A percentile compares a stretch with the other conserved stretches of the same genome.
phyloP scores from a whole-genome alignment of 2,797 vertebrate genomes.

The Tympanoctomys barrerae region DNA sequence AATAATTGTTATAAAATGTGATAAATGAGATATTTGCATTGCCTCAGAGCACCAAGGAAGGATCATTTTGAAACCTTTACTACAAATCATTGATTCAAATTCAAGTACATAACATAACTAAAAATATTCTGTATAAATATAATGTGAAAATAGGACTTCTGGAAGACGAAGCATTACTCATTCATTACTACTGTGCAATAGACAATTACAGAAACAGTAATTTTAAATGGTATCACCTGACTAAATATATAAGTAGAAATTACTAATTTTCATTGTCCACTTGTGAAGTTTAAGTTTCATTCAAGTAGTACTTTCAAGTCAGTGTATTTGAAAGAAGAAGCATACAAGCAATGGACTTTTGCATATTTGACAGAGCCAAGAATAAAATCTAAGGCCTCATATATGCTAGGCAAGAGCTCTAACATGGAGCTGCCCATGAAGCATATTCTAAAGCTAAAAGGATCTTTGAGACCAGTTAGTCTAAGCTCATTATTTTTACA shows the following conservation, averaged over 20 bases:
- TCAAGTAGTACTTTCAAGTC: background rate
- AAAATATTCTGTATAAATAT: background rate
- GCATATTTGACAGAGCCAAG: background rate
- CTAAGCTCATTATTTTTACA: background rate
- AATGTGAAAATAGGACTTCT: slow-evolving; percentile 19
- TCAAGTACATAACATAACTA: slow-evolving; percentile 13
- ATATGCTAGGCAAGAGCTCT: background rate
- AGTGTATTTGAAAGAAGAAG: background rate
- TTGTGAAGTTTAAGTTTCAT: background rate
- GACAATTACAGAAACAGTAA: background rate
- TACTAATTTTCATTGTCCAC: background rate
- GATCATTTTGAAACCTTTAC: background rate
- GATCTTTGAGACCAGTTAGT: background rate
- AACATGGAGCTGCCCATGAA: background rate
- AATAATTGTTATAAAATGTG: background rate
- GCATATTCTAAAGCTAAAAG: background rate
- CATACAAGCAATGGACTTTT: background rate
- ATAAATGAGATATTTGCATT: background rate
- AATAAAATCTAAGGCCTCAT: background rate
- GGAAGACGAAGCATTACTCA: background rate
- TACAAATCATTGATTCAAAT: slow-evolving; percentile 22
- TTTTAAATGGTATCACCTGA: background rate
- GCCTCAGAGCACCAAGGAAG: background rate
- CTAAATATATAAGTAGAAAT: background rate
- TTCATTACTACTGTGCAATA: slow-evolving; percentile 2